Evolutionary conservation across 2,113 vertebrate genomes (phyloP).

Genomic region (Xiphophorus maculatus): DNA sequence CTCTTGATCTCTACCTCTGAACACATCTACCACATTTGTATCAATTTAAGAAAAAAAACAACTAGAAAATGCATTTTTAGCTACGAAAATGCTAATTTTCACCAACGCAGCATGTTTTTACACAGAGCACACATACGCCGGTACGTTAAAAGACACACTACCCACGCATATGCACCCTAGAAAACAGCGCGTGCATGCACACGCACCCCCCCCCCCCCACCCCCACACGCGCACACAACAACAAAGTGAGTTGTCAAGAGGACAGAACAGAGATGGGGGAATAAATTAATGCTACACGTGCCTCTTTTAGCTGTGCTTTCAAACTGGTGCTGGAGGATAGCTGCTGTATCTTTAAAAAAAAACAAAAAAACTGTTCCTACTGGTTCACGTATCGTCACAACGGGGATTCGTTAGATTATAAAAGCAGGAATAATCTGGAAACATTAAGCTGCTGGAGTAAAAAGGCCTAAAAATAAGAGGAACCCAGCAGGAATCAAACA

Average conservation of each 20-base stretch:
- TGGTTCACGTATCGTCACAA: slow-evolving; percentile 15
- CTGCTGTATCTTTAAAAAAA: background rate
- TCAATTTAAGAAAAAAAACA: background rate
- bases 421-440: slow-evolving; percentile 33
- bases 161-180: slow-evolving; percentile 20
- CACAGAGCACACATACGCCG: slow-evolving; percentile 12
- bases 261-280: slow-evolving; percentile 5
- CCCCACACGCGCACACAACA: background rate
- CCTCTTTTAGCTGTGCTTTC: slow-evolving; percentile 12
- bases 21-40: background rate
- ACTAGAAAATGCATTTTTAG: background rate
- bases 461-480: slow-evolving; percentile 24
- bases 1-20: background rate
- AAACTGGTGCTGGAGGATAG: background rate
- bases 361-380: slow-evolving; percentile 6
- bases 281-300: slow-evolving; percentile 13
- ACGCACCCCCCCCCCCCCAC: background rate
- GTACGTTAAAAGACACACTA: background rate
- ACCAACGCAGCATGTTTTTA: background rate
- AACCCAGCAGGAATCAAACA: slow-evolving; percentile 21
- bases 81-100: background rate
- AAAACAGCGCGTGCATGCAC: slow-evolving; percentile 2
- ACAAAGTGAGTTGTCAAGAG: slow-evolving; percentile 3
- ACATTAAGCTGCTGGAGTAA: slow-evolving; percentile 22
- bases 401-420: background rate